These are phyloP conservation scores for Smutsia gigantea DNA, from an alignment of 2,797 vertebrate genomes.

Conservation along the genomic window DNA sequence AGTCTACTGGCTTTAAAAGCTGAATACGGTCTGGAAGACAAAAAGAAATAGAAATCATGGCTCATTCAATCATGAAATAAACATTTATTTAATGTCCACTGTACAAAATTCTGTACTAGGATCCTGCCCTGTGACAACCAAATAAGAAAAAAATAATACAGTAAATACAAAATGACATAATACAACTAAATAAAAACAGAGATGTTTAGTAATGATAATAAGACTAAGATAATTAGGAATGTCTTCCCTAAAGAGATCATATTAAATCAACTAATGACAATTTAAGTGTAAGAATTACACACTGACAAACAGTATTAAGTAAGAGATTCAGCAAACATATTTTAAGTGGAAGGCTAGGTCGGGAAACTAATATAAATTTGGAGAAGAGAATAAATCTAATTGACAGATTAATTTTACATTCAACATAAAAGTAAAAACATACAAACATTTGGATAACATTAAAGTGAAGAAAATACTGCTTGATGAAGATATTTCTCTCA, in stretches of 20 bases:
- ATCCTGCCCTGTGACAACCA: background rate
- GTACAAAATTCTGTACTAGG: conserved; percentile 9
- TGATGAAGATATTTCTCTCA: background rate
- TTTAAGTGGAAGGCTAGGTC: background rate
- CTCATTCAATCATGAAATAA: background rate
- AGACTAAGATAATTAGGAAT: conserved; percentile 24
- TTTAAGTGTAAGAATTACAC: conserved; percentile 35
- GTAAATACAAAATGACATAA: conserved; percentile 25
- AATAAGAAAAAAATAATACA: background rate
- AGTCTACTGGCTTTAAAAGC: background rate
- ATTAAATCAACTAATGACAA: conserved; percentile 29
- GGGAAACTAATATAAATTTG: conserved; percentile 19
- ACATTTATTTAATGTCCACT: conserved; percentile 32
- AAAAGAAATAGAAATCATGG: conserved; percentile 15
- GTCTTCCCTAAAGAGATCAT: background rate
- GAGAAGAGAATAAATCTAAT: background rate
- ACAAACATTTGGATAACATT: background rate
- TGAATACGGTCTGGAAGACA: background rate
- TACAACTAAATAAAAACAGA: background rate
- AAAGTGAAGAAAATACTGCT: background rate
- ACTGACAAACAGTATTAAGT: conserved; percentile 42
- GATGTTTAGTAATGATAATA: conserved; percentile 4
- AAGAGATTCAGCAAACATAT: conserved; percentile 16
- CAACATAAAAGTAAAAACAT: background rate
- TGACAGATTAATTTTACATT: conserved; percentile 8